Evolutionary conservation across 2,113 vertebrate species (phyloP), one percentile per base, ranked within the genome.

Genomic region (Fregata magnificens): DNA sequence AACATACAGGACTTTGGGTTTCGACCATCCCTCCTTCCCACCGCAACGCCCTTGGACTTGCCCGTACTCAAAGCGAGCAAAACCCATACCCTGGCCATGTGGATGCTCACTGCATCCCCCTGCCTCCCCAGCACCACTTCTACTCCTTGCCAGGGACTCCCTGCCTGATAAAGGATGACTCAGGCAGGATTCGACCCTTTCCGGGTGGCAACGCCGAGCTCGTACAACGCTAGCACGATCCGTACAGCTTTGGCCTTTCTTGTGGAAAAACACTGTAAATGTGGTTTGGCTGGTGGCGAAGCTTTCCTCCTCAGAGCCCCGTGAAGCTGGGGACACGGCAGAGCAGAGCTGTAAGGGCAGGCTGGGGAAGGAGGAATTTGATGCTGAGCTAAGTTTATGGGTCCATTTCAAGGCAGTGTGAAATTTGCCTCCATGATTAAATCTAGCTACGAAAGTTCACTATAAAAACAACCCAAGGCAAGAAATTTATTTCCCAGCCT

Each of bases 331-430:
- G 87, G 66, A 87, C 91, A 71, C 16, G 3, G 80, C 38, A 2
- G 66, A 80, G 79, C 82, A 16, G 73, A 24, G 61, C 44, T 31
- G 86, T 53, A 44, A 53, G 42, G 24, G 49, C 38, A 49, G 62
- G 86, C 61, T 38, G 52, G 59, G 82, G 56, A 63, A 55, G 83
- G 66, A 44, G 82, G 86, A 70, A 70, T 65, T 34, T 1, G 59
- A 76, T 65, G 78, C 87, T 55, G 79, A 82, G 78, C 26, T 3
- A 38, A 86, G 83, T 88, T 91, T 86, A 55, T 49, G 83, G 80
- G 53, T 71, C 62, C 26, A 3, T 59, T 94, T 50, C 76, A 71
- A 82, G 83, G 87, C 63, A 9, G 86, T 21, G 36, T 70, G 87
- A 84, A 86, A 81, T 81, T 74, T 8, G 3, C 61, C 80, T 55